Evolutionary conservation across 2,797 vertebrate genomes (phyloP).

Genomic region (Heterohyrax brucei): DNA sequence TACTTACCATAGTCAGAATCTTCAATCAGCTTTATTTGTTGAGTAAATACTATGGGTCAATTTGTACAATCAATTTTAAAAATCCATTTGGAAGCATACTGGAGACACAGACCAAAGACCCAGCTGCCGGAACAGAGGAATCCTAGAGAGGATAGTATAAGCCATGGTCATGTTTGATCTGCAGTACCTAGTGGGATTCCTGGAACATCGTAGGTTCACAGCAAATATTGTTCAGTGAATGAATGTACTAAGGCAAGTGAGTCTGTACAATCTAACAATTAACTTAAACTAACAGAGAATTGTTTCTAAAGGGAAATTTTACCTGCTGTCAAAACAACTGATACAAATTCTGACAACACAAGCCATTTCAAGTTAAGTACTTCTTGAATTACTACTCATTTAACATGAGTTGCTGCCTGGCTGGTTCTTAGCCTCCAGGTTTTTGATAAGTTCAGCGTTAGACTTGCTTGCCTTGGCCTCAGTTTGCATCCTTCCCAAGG

Average conservation of each 20-base stretch:
- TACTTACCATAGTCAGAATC: not conserved
- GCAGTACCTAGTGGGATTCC: not conserved
- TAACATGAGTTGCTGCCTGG: not conserved
- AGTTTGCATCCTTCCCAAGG: not conserved
- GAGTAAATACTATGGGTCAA: not conserved
- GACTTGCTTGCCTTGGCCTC: not conserved
- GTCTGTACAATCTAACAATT: not conserved
- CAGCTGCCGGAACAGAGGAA: not conserved
- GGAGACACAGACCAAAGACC: not conserved
- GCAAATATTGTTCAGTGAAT: not conserved
- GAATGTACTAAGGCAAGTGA: not conserved
- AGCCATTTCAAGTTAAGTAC: not conserved
- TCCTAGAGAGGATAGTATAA: not conserved
- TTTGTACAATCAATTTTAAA: too few relatives aligned
- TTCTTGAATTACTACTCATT: not conserved
- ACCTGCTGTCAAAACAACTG: not conserved
- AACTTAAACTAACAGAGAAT: not conserved
- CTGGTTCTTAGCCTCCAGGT: not conserved
- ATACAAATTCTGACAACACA: conserved; percentile 1
- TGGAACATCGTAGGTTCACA: not conserved
- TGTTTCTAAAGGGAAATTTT: not conserved
- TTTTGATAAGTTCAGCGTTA: not conserved
- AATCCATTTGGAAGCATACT: not conserved
- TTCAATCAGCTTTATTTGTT: not conserved
- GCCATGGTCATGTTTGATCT: not conserved